Evolutionary conservation across 2,113 vertebrate genomes (phyloP), one percentile per base, ranked within the genome.

Genomic region (Megatriorchis doriae): DNA sequence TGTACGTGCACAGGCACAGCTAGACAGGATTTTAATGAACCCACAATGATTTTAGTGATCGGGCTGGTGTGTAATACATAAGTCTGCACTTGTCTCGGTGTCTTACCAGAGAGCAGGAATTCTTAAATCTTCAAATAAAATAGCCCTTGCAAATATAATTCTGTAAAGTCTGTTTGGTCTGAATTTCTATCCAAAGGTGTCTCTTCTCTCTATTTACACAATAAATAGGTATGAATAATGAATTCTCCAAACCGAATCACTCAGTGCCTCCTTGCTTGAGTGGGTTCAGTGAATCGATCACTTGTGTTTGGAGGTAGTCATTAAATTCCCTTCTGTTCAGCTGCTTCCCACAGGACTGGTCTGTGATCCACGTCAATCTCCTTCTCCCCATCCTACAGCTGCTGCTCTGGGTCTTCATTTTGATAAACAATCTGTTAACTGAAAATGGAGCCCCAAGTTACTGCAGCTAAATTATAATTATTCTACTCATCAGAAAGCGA

Each of bases 331-430:
- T 98, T 95, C 97, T 98, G 98, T 96, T 98, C 98, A 1, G 84
- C 70, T 85, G 98, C 98, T 96, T 98, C 98, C 45, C 98, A 93
- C 94, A 98, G 98, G 67, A 95, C 96, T 93, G 97, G 96, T 70
- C 98, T 81, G 87, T 78, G 58, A 81, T 98, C 98, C 45, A 93
- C 86, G 17, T 98, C 98, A 29, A 97, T 96, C 94, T 98, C 98
- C 79, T 97, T 98, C 95, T 98, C 98, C 0, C 86, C 90, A 68
- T 98, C 98, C 50, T 98, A 98, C 96, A 98, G 94, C 97, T 99
- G 98, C 19, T 98, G 97, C 97, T 98, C 98, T 95, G 98, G 94
- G 16, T 97, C 97, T 81, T 98, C 98, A 38, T 98, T 98, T 92
- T 96, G 97, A 94, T 98, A 81, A 92, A 83, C 91, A 93, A 91